Conservation (phyloP, 2,797 vertebrate species). For the Lacerta viridis region DNA sequence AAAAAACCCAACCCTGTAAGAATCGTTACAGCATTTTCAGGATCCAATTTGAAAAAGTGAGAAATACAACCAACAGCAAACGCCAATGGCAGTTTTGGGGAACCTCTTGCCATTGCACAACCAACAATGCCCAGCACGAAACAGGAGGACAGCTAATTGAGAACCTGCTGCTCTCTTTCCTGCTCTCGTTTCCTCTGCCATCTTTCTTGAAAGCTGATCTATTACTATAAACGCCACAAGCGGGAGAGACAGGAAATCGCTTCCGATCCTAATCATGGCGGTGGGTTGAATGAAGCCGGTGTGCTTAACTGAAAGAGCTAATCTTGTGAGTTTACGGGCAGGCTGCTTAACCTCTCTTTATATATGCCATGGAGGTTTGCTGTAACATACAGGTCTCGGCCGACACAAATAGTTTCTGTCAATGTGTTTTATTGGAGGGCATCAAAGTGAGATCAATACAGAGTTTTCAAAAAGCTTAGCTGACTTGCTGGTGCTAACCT, state of each 20-base stretch:
- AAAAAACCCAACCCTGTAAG: not conserved
- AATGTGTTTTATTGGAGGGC: slow-evolving; percentile 56
- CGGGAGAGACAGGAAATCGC: not conserved
- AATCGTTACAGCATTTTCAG: not conserved
- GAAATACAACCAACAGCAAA: not conserved
- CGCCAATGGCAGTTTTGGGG: not conserved
- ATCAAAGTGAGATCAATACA: slow-evolving; percentile 60
- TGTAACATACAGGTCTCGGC: slow-evolving; percentile 40
- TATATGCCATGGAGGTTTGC: slow-evolving; percentile 35
- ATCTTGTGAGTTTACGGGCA: not conserved
- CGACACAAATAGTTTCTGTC: slow-evolving; percentile 55
- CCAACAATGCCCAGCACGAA: not conserved
- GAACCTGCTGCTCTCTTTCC: slow-evolving; percentile 4
- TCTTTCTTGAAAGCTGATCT: not conserved
- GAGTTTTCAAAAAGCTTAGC: slow-evolving; percentile 37
- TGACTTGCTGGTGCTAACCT: slow-evolving; percentile 33
- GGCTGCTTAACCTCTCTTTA: slow-evolving; percentile 19
- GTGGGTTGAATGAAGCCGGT: not conserved
- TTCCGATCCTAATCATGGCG: slow-evolving; percentile 11
- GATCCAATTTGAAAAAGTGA: not conserved
- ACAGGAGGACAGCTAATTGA: not conserved
- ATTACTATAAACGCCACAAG: slow-evolving; percentile 1
- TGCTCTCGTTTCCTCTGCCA: not conserved
- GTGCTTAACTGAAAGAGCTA: slow-evolving; percentile 23
- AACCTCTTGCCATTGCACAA: not conserved